Conservation (phyloP, 2,797 vertebrate species). For the Dendrocincla fuliginosa region DNA sequence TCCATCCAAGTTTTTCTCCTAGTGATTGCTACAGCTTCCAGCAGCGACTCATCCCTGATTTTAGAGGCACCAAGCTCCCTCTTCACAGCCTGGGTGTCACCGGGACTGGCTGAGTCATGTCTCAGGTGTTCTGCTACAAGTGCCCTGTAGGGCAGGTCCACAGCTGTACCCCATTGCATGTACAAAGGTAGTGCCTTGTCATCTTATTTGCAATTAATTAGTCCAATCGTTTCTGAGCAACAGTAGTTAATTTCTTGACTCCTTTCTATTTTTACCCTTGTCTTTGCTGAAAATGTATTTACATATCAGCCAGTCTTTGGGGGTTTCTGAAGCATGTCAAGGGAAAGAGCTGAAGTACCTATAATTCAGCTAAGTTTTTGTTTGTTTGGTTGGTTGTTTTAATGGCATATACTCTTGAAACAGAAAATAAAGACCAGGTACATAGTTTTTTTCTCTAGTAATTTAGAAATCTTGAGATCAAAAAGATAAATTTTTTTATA, state of each 20-base stretch:
- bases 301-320: neutral
- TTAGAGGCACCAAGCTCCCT: neutral
- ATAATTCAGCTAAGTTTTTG: neutral
- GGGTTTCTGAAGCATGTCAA: neutral
- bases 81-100: rapidly evolving
- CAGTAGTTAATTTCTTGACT: neutral
- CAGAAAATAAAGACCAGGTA: neutral
- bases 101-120: rapidly evolving
- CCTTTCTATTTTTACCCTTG: neutral
- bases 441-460: neutral
- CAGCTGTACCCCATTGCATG: rapidly evolving
- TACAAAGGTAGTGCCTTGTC: neutral
- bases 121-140: neutral
- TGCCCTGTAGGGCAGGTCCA: rapidly evolving
- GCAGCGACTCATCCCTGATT: neutral
- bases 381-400: neutral
- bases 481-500: neutral
- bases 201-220: neutral
- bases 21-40: neutral
- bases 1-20: neutral
- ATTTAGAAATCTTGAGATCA: neutral
- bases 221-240: neutral
- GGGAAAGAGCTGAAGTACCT: neutral
- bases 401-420: neutral
- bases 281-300: constrained; percentile 14